Evolutionary conservation across 2,888 invertebrate genomes (phyloP).

Genomic region (Volucella inanis): DNA sequence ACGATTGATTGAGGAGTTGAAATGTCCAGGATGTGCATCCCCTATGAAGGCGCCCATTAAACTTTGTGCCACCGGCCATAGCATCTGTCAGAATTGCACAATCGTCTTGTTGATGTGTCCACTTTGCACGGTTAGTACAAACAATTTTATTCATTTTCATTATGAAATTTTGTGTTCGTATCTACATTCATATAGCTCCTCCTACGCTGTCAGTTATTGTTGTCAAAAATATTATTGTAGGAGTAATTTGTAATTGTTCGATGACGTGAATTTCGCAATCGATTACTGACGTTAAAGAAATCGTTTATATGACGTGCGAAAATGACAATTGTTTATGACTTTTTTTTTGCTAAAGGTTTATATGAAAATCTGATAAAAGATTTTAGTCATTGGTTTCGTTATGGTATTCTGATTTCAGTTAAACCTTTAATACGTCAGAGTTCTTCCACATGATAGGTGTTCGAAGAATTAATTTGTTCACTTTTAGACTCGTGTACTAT

Average conservation of each 20-base stretch:
- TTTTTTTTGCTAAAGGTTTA: neutral
- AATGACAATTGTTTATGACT: conserved; percentile 5
- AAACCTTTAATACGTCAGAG: too few relatives aligned
- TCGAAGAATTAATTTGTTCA: too few relatives aligned
- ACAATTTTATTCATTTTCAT: neutral
- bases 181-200: neutral
- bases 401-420: neutral
- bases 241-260: neutral
- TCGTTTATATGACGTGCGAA: conserved; percentile 18
- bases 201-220: neutral
- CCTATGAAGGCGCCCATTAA: conserved; percentile 82
- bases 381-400: conserved; percentile 7
- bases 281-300: conserved; percentile 29
- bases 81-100: conserved; percentile 81
- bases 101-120: conserved; percentile 80
- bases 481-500: too few relatives aligned
- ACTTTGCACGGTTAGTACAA: conserved; percentile 80
- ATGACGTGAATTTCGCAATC: conserved; percentile 1
- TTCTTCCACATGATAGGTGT: too few relatives aligned
- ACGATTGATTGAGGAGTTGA: conserved; percentile 81
- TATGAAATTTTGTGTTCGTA: too few relatives aligned
- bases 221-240: neutral
- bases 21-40: conserved; percentile 82
- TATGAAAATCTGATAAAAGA: conserved; percentile 2
- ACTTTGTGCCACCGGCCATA: conserved; percentile 82